Percentiles rank a stretch among this genome's conserved stretches.
Conservation (phyloP, 2,888 invertebrate genomes). For the Eupsilia transversa region DNA sequence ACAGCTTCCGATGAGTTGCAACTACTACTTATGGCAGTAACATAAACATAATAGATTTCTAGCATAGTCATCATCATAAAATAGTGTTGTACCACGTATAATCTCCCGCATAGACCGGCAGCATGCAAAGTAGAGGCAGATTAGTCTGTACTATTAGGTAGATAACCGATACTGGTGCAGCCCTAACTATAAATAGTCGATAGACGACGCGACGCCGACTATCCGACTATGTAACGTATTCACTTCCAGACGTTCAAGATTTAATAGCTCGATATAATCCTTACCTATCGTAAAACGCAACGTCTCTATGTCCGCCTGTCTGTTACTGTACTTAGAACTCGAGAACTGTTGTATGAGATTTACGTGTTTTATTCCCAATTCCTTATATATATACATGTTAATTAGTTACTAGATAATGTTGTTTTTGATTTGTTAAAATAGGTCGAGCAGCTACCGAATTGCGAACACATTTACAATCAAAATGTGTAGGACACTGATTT, state of each 20-base stretch:
- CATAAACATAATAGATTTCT: neutral
- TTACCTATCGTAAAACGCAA: constrained; percentile 1
- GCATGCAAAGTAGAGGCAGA: constrained; percentile 4
- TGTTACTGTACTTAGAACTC: neutral
- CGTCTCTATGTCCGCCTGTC: neutral
- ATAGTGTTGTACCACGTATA: constrained; percentile 14
- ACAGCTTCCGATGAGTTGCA: neutral
- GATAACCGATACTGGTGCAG: neutral
- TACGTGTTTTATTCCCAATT: neutral
- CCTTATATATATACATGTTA: neutral
- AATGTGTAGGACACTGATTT: neutral
- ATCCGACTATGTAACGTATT: constrained; percentile 7
- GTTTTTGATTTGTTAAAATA: neutral
- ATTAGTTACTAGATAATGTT: neutral
- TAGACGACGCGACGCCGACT: constrained; percentile 15
- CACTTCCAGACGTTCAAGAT: constrained; percentile 21
- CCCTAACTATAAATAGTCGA: constrained; percentile 28
- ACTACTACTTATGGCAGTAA: neutral
- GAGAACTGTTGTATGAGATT: neutral
- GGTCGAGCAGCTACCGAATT: neutral
- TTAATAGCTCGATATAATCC: constrained; percentile 17
- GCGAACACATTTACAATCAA: no score
- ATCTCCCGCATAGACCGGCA: neutral
- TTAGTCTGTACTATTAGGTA: constrained; percentile 1
- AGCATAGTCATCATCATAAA: constrained; percentile 5